phyloP scores from a whole-genome alignment of 1,140 invertebrate genomes.

The Trichoplusia ni region DNA sequence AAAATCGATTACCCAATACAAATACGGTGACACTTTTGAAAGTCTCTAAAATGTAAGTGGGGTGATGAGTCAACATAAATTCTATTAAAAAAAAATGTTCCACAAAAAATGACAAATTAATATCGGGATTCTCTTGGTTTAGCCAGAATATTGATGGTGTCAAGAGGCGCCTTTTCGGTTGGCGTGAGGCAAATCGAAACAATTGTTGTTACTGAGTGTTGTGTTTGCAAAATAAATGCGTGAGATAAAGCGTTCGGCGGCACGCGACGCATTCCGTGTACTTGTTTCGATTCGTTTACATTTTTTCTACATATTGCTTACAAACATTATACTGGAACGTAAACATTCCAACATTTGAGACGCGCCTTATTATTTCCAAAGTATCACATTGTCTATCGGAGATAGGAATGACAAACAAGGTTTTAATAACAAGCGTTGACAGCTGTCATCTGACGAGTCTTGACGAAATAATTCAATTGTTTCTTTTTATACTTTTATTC shows the following conservation, averaged over 20 bases:
- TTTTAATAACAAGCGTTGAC: conserved; percentile 10
- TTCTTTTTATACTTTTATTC: background rate
- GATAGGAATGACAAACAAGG: conserved; percentile 28
- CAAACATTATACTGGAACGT: conserved; percentile 61
- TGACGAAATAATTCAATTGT: background rate
- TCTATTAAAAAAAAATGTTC: conserved; percentile 5
- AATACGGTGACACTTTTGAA: too few relatives aligned
- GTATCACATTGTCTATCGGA: conserved; percentile 38
- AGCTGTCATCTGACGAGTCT: background rate
- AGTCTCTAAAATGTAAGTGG: conserved; percentile 12
- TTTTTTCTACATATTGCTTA: conserved; percentile 73
- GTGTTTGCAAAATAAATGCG: conserved; percentile 44
- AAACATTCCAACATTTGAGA: conserved; percentile 53
- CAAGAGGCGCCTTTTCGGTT: conserved; percentile 22
- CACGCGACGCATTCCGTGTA: conserved; percentile 48
- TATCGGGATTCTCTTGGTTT: conserved; percentile 10
- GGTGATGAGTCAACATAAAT: conserved; percentile 3
- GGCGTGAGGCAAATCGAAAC: background rate
- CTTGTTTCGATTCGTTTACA: conserved; percentile 58
- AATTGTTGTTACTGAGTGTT: conserved; percentile 30
- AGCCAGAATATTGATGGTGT: conserved; percentile 18
- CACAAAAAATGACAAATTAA: conserved; percentile 8
- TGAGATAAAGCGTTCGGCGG: conserved; percentile 34
- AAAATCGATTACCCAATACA: too few relatives aligned
- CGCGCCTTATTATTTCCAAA: conserved; percentile 52